Base-by-base conservation (phyloP, 2,113 vertebrate species). In the Bolborhynchus lineola region DNA sequence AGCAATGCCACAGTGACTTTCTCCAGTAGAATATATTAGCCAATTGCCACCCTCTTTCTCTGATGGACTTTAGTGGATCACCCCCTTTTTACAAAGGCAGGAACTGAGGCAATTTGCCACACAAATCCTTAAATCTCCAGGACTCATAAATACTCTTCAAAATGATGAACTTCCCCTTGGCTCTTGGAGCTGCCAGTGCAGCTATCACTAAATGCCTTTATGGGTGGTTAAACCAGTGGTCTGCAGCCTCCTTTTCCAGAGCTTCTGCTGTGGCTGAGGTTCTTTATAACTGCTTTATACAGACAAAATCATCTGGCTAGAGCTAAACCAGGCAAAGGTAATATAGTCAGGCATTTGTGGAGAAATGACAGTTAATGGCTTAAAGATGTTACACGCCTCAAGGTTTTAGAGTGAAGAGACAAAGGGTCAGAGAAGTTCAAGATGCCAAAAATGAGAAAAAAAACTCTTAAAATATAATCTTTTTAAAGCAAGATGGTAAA, bases 391-490 rank as follows among this genome's bases (percentile, higher is more conserved):
- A 37, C 4, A 10, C 52, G 44, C 14, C 69, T 49, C 17, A 52
- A 57, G 77, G 72, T 84, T 95, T 86, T 79, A 76, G 62, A 57
- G 53, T 1, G 20, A 77, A 87, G 70, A 91, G 53, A 64, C 82
- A 37, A 95, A 82, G 62, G 81, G 74, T 87, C 88, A 95, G 77
- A 65, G 49, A 92, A 94, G 91, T 92, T 95, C 81, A 82, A 85
- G 81, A 89, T 85, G 81, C 28, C 74, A 95, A 75, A 86, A 92
- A 53, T 10, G 19, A 90, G 84, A 50, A 74, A 57, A 85, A 96
- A 96, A 64, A 20, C 29, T 89, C 74, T 86, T 91, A 21, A 70
- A 78, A 84, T 52, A 49, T 84, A 79, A 89, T 59, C 86, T 94
- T 85, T 93, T 60, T 9, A 94, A 85, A 93, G 70, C 16, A 85